Percentiles rank a stretch among this genome's conserved stretches.
phyloP scores from a whole-genome alignment of 1,140 invertebrate species.

The Nebria ingens region DNA sequence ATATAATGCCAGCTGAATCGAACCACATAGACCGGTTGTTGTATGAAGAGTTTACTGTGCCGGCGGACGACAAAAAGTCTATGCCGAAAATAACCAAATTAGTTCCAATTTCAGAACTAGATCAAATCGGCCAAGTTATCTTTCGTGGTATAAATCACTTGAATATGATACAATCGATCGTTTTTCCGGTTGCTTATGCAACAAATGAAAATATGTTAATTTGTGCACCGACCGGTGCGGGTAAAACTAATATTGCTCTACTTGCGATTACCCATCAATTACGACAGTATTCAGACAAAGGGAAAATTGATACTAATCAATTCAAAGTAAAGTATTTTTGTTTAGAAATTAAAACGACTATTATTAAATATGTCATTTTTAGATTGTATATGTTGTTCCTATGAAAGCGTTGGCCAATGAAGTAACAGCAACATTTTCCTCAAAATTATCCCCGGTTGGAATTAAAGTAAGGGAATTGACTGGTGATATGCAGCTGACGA shows the following conservation, averaged over 20 bases:
- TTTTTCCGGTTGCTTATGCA: constrained; percentile 90
- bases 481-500: constrained; percentile 96
- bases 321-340: constrained; percentile 87
- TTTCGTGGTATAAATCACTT: constrained; percentile 79
- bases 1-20: constrained; percentile 69
- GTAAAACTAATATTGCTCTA: constrained; percentile 98
- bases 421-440: constrained; percentile 93
- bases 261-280: constrained; percentile 85
- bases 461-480: constrained; percentile 87
- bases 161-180: constrained; percentile 93
- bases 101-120: constrained; percentile 61
- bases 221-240: constrained; percentile 92
- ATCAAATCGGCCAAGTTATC: constrained; percentile 75
- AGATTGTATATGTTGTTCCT: constrained; percentile 97
- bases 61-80: constrained; percentile 54
- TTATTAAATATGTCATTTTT: constrained; percentile 11
- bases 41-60: constrained; percentile 85
- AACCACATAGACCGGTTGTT: constrained; percentile 56
- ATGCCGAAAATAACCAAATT: constrained; percentile 56
- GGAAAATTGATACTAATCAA: constrained; percentile 75
- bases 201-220: constrained; percentile 96
- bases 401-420: constrained; percentile 99
- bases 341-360: background rate
- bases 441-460: constrained; percentile 62
- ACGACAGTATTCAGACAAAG: constrained; percentile 68